phyloP scores from a whole-genome alignment of 2,888 invertebrate genomes.

The Drosophila conformis region DNA sequence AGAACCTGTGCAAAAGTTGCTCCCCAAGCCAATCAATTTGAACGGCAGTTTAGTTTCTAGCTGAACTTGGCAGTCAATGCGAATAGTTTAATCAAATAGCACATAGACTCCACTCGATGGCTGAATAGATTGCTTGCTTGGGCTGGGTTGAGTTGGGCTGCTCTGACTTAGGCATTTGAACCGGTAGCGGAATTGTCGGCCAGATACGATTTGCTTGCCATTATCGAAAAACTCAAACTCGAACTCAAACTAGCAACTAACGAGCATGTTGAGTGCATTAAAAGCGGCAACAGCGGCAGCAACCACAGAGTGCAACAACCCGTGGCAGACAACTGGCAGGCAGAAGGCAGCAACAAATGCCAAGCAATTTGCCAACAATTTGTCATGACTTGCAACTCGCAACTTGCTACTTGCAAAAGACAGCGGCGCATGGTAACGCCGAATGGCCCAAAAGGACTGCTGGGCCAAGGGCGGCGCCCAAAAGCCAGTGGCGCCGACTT shows the following conservation, averaged over 20 bases:
- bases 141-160: not conserved
- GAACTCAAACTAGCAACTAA: conserved; percentile 40
- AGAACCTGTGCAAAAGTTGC: conserved; percentile 42
- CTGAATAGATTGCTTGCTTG: not conserved
- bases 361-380: conserved; percentile 54
- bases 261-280: conserved; percentile 61
- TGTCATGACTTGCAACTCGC: conserved; percentile 39
- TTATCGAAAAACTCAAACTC: conserved; percentile 23
- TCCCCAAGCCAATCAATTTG: conserved; percentile 62
- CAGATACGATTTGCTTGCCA: conserved; percentile 45
- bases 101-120: conserved; percentile 18
- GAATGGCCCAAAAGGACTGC: conserved; percentile 19
- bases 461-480: conserved; percentile 5
- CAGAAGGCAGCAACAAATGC: conserved; percentile 28
- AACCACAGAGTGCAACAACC: conserved; percentile 41
- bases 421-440: conserved; percentile 21
- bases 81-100: conserved; percentile 67
- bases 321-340: conserved; percentile 15
- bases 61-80: conserved; percentile 64
- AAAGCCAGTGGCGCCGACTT: conserved; percentile 17
- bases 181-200: conserved; percentile 48
- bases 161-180: conserved; percentile 30
- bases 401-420: not conserved
- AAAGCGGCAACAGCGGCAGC: conserved; percentile 8
- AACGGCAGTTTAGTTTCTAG: conserved; percentile 62